Evolutionary conservation across 53 echinoderm and acorn worm genomes (phyloP).

Genomic region (Stichopus horrens): DNA sequence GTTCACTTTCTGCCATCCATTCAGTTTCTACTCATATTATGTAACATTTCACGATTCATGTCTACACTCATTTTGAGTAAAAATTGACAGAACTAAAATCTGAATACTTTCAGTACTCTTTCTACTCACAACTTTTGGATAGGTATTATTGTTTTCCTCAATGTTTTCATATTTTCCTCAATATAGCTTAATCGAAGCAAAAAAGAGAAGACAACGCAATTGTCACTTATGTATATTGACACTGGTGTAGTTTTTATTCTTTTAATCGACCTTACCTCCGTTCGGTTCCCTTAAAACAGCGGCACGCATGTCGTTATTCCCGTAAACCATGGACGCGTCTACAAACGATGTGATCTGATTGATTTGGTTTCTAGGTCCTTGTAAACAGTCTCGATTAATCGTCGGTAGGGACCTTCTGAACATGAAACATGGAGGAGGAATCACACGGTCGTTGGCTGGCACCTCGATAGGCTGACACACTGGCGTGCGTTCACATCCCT

Average conservation of each 20-base stretch:
- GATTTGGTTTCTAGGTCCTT: constrained; percentile 65
- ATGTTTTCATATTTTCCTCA: no score
- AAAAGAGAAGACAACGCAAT: not conserved
- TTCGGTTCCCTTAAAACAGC: constrained; percentile 5
- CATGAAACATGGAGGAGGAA: constrained; percentile 55
- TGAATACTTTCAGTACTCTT: no score
- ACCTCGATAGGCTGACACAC: constrained; percentile 68
- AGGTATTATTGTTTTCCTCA: no score
- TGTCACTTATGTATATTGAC: not conserved
- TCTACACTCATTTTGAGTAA: no score
- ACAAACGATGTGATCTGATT: constrained; percentile 75
- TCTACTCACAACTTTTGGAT: no score
- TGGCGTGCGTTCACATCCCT: constrained; percentile 46
- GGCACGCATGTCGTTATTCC: constrained; percentile 31
- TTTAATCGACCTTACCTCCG: constrained; percentile 27
- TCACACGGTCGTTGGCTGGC: constrained; percentile 53
- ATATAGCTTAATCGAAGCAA: no score
- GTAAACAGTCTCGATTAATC: constrained; percentile 43
- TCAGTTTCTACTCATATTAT: no score
- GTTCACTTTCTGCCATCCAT: no score
- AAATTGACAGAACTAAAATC: no score
- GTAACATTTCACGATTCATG: no score
- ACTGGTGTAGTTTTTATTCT: not conserved
- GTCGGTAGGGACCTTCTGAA: constrained; percentile 60
- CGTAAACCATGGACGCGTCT: constrained; percentile 75